Evolutionary conservation across 2,797 vertebrate genomes (phyloP).

Genomic region (Kryptolebias ocellatus): DNA sequence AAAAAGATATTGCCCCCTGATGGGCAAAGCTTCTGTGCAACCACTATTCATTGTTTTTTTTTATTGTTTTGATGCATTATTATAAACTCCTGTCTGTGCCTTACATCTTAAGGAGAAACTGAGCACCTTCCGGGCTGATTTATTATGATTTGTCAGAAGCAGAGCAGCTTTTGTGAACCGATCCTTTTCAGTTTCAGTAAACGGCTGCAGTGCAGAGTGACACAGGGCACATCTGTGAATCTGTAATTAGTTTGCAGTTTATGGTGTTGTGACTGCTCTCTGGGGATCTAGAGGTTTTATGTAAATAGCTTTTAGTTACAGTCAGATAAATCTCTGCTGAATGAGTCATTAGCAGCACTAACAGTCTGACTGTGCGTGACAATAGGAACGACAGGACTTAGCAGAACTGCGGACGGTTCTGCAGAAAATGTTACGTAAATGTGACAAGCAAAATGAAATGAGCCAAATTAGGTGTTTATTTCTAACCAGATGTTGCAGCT

Average conservation of each 20-base stretch:
- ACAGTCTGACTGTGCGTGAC: conserved; percentile 5
- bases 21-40: background rate
- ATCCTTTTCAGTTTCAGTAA: background rate
- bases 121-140: conserved; percentile 1
- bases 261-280: conserved; percentile 29
- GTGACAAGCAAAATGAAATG: conserved; percentile 20
- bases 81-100: background rate
- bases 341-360: conserved; percentile 23
- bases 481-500: conserved; percentile 10
- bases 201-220: background rate
- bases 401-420: background rate
- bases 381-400: conserved; percentile 8
- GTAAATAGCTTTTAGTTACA: conserved; percentile 41
- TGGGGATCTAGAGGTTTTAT: conserved; percentile 15
- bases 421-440: conserved; percentile 18
- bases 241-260: conserved; percentile 41
- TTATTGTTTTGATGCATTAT: background rate
- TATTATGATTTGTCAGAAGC: background rate
- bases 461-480: conserved; percentile 13
- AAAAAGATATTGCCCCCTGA: conserved; percentile 6
- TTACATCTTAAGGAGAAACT: background rate
- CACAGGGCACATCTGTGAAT: conserved; percentile 37
- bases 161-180: conserved; percentile 1
- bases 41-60: background rate
- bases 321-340: conserved; percentile 21